phyloP scores from a whole-genome alignment of 2,113 vertebrate species.

The Odobenus rosmarus region DNA sequence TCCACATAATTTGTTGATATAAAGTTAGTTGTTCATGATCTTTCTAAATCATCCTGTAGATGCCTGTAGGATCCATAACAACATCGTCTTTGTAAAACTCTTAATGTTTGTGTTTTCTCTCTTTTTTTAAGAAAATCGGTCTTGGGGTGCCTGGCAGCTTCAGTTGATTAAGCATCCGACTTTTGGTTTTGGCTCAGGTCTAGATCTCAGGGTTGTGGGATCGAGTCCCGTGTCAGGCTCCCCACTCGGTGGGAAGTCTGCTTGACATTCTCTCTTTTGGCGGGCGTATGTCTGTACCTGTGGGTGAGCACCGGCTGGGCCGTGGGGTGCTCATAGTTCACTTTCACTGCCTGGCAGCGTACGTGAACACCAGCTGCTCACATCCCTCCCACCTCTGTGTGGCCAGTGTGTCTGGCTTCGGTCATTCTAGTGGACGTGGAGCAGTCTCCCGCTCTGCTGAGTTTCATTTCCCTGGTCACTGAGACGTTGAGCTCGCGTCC shows the following conservation, averaged over 20 bases:
- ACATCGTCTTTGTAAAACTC: background rate
- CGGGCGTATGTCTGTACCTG: fast-evolving
- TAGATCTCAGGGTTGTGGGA: background rate
- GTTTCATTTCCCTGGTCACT: background rate
- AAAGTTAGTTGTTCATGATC: background rate
- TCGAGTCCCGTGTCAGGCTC: fast-evolving
- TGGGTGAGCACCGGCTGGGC: background rate
- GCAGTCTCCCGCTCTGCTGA: fast-evolving
- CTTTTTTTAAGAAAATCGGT: background rate
- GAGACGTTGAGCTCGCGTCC: fast-evolving
- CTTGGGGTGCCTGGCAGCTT: background rate
- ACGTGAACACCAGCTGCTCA: fast-evolving
- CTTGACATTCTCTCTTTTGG: background rate
- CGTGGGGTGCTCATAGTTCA: background rate
- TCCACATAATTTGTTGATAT: background rate
- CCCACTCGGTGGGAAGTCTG: too few species aligned
- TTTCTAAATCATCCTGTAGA: background rate
- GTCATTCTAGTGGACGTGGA: background rate
- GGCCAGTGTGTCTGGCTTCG: background rate
- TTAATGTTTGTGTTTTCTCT: background rate
- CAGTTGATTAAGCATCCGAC: background rate
- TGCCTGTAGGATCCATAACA: background rate
- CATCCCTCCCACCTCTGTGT: background rate
- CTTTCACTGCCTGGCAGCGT: fast-evolving
- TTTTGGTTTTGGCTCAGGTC: background rate